These are phyloP conservation scores for Limnephilus auricula DNA, from an alignment of 2,888 invertebrate genomes.

Conservation along the genomic window DNA sequence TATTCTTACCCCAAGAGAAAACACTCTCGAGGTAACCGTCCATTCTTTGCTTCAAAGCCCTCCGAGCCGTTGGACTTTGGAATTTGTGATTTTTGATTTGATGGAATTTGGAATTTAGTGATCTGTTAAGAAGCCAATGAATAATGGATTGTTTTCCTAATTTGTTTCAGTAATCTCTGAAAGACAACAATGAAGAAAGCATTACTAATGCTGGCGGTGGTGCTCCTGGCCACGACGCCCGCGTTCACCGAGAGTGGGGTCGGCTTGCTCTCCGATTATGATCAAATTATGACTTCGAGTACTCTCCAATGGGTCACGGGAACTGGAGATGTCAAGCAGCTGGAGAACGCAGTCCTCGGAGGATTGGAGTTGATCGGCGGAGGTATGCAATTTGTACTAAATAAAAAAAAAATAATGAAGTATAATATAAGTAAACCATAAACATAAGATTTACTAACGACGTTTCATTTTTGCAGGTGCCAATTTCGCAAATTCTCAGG, in stretches of 20 bases:
- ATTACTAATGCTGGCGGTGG: conserved; percentile 40
- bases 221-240: conserved; percentile 70
- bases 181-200: conserved; percentile 36
- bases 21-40: too few relatives aligned
- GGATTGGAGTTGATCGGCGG: conserved; percentile 72
- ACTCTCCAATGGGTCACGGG: conserved; percentile 84
- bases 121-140: neutral
- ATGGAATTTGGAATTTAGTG: too few relatives aligned
- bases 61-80: too few relatives aligned
- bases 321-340: conserved; percentile 72
- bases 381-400: conserved; percentile 66
- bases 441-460: neutral
- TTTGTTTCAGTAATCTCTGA: conserved; percentile 52
- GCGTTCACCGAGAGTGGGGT: conserved; percentile 72
- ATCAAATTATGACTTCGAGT: conserved; percentile 89
- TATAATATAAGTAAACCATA: neutral
- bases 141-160: conserved; percentile 2
- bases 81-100: too few relatives aligned
- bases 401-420: conserved; percentile 65
- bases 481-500: conserved; percentile 61
- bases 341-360: conserved; percentile 84
- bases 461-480: conserved; percentile 41
- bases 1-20: too few relatives aligned
- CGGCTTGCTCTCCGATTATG: conserved; percentile 75
- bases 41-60: too few relatives aligned